Evolutionary conservation across 2,113 vertebrate genomes (phyloP).

Genomic region (Panurus biarmicus): DNA sequence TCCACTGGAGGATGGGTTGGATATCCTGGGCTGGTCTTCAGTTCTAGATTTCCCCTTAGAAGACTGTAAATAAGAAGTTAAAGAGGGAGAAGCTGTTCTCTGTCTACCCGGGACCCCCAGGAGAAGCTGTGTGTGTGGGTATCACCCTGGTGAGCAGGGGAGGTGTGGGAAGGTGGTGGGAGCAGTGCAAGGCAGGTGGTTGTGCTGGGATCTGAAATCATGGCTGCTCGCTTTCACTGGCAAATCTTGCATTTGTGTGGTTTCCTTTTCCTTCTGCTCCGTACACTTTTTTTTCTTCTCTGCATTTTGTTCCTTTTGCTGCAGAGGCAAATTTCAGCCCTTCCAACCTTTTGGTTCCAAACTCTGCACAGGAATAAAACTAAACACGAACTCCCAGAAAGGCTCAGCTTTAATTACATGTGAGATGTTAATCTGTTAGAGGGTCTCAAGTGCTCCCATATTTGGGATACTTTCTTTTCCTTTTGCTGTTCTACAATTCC

Average conservation of each 20-base stretch:
- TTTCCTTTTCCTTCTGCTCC: constrained; percentile 43
- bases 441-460: constrained; percentile 4
- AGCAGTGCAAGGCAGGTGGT: neutral
- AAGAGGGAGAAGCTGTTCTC: neutral
- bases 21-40: neutral
- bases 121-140: neutral
- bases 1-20: neutral
- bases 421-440: constrained; percentile 37
- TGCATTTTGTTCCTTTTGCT: constrained; percentile 6
- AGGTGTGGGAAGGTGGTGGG: neutral
- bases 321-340: neutral
- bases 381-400: neutral
- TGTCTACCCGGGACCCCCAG: neutral
- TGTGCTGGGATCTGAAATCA: constrained; percentile 1
- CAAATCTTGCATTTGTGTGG: constrained; percentile 42
- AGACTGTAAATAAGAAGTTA: neutral
- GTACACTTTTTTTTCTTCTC: neutral
- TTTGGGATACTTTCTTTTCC: neutral
- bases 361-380: neutral
- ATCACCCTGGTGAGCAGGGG: neutral
- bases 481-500: neutral
- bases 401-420: neutral
- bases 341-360: constrained; percentile 3
- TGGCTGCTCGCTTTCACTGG: neutral
- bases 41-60: neutral